Evolutionary conservation across 2,888 invertebrate genomes (phyloP), one percentile per base, ranked within the genome.

Genomic region (Cerastis rubricosa): DNA sequence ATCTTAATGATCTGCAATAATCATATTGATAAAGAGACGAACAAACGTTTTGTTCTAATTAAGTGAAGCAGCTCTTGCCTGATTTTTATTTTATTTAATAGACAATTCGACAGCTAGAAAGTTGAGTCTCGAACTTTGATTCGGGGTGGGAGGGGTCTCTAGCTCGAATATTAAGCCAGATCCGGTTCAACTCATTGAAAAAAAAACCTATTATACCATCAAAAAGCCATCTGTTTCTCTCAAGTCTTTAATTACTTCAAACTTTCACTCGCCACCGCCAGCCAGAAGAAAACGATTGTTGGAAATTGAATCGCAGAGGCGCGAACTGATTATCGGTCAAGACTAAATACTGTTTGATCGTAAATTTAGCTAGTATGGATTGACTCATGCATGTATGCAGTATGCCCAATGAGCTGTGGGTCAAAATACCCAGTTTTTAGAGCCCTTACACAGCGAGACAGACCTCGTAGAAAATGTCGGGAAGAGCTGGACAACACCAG

Each of bases 261-360:
- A 22, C 14, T 22, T 9, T 29, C 12, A 59, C n/a, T 45, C 29
- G 80, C 57, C 90, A 92, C 69, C 92, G 92, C 91, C 91, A 88
- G 35, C 12, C 4, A 75, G 72, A 87, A 86, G 73, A 86, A 79
- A 89, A 87, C 88, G 78, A 87, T 85, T 86, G 79, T 83, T 89
- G 84, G 78, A 87, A 90, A 86, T 88, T 76, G 83, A 87, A 87
- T 83, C 82, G 65, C 70, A 64, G 77, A 72, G 85, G 76, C 81
- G 81, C 76, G 71, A 70, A 64, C 73, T 47, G 74, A n/a, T 57
- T 57, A 57, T 57, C 25, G 25, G 14, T 57, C 57, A 29, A 57
- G 57, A 57, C 1, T 17, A 7, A 1, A 11, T 54, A 25, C 14
- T 51, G 14, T 17, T 57, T 25, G 57, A 2, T 25, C 25, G 14